Evolutionary conservation across 2,888 invertebrate genomes (phyloP).

Genomic region (Acanthosepion esculentum): DNA sequence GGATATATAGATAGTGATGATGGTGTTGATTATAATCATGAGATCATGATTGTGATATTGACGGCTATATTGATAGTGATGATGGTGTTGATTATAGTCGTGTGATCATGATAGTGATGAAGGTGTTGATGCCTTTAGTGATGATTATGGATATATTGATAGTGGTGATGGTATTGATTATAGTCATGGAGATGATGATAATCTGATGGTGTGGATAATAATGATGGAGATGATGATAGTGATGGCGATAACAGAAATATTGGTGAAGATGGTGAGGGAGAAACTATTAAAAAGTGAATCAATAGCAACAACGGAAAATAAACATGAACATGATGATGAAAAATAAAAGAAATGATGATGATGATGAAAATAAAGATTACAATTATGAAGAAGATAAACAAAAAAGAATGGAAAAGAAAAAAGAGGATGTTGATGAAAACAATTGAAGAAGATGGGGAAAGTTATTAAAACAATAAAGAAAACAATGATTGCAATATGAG

Average conservation of each 20-base stretch:
- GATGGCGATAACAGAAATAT: neutral
- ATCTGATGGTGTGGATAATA: neutral
- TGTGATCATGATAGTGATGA: neutral
- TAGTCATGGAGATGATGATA: neutral
- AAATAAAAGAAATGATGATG: too few species aligned
- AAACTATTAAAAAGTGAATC: neutral
- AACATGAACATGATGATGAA: neutral
- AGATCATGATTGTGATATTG: neutral
- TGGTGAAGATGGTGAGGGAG: neutral
- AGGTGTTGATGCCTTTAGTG: neutral
- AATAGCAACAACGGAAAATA: too few species aligned
- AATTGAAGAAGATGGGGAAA: too few species aligned
- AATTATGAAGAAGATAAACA: too few species aligned
- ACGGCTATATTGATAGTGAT: neutral
- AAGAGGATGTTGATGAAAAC: too few species aligned
- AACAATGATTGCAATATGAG: too few species aligned
- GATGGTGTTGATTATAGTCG: neutral
- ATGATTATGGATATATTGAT: neutral
- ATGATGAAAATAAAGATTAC: too few species aligned
- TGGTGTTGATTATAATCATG: neutral
- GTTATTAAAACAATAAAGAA: too few species aligned
- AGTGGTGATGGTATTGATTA: neutral
- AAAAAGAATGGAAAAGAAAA: too few species aligned
- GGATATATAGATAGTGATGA: neutral
- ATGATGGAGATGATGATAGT: neutral